Evolutionary conservation across 2,113 vertebrate species (phyloP).

Genomic region (Scophthalmus maximus): DNA sequence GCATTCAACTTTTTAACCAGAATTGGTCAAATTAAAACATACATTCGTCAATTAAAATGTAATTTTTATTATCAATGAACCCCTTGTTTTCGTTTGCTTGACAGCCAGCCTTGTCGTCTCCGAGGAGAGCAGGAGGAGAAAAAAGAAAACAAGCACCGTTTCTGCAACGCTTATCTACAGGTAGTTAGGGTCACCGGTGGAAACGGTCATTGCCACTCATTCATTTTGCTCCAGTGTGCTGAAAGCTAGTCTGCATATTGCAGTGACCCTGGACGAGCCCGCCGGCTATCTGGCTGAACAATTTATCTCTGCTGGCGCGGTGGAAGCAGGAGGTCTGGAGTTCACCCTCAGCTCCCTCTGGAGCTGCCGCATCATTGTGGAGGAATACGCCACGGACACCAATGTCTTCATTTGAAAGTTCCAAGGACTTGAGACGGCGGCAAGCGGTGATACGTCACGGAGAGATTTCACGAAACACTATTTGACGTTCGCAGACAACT

Average conservation of each 20-base stretch:
- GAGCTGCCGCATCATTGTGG: constrained; percentile 45
- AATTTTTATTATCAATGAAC: no score
- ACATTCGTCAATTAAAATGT: no score
- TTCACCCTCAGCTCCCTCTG: constrained; percentile 21
- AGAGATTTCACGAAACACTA: no score
- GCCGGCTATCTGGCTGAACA: constrained; percentile 20
- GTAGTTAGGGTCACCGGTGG: constrained; percentile 27
- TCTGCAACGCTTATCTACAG: constrained; percentile 10
- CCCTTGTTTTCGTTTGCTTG: no score
- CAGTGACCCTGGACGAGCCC: constrained; percentile 32
- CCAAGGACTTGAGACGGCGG: no score
- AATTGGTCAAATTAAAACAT: no score
- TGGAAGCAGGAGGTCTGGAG: constrained; percentile 25
- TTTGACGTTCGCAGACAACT: no score
- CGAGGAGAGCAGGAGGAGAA: neutral
- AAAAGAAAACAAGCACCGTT: neutral
- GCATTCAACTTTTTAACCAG: no score
- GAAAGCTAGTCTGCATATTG: constrained; percentile 39
- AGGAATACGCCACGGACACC: constrained; percentile 37
- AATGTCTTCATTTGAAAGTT: constrained; percentile 28
- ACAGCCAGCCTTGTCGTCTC: neutral
- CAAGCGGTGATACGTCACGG: no score
- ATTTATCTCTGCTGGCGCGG: constrained; percentile 48
- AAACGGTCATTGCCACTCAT: constrained; percentile 30
- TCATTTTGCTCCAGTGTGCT: constrained; percentile 40